These are phyloP conservation scores for Iphiclides podalirius DNA, from an alignment of 2,888 invertebrate species.

Conservation along the genomic window DNA sequence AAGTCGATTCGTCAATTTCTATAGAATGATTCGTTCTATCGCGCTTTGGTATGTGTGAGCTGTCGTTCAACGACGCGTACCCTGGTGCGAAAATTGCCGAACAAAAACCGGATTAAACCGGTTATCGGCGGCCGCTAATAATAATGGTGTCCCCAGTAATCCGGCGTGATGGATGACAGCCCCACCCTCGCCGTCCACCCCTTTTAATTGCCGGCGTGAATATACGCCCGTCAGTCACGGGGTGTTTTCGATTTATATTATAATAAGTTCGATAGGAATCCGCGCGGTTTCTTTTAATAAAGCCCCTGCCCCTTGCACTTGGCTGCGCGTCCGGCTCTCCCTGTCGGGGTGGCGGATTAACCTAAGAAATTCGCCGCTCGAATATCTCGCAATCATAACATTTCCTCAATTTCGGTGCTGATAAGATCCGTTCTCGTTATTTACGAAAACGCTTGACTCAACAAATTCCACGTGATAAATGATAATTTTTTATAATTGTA, in stretches of 20 bases:
- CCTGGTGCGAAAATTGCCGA: slow-evolving; percentile 45
- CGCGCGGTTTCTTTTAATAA: slow-evolving; percentile 38
- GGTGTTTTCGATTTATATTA: slow-evolving; percentile 75
- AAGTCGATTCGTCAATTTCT: no score
- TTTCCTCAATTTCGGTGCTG: no score
- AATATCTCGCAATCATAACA: background rate
- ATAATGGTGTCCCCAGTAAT: slow-evolving; percentile 72
- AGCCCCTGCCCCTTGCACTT: slow-evolving; percentile 21
- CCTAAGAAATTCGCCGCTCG: background rate
- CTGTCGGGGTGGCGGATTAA: no score
- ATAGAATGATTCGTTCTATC: no score
- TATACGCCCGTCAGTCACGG: slow-evolving; percentile 62
- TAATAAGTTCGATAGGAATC: slow-evolving; percentile 63
- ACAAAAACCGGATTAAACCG: slow-evolving; percentile 66
- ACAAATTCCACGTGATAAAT: no score
- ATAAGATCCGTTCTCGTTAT: no score
- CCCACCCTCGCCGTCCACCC: slow-evolving; percentile 54
- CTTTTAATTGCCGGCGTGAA: slow-evolving; percentile 73
- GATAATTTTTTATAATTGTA: no score
- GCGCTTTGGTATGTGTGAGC: no score
- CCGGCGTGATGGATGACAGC: slow-evolving; percentile 68
- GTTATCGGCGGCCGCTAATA: slow-evolving; percentile 68
- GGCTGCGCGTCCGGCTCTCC: background rate
- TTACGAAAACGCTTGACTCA: no score
- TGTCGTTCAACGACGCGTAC: no score